These are phyloP conservation scores for Amphipoea lucens DNA, from an alignment of 2,888 invertebrate species.

Conservation along the genomic window DNA sequence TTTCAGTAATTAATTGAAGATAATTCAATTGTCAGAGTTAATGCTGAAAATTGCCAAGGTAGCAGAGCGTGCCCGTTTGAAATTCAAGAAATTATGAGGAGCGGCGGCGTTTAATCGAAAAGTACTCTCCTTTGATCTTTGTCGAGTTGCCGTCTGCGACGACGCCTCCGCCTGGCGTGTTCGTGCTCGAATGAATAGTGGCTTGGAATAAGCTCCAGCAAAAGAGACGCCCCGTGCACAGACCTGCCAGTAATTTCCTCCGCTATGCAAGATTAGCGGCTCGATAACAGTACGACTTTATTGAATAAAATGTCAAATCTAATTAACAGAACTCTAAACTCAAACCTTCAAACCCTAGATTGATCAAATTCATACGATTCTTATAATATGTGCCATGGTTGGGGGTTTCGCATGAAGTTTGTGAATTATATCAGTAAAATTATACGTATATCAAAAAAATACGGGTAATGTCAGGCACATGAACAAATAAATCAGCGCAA, in stretches of 20 bases:
- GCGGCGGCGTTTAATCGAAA: conserved; percentile 76
- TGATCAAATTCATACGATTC: conserved; percentile 19
- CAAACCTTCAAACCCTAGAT: conserved; percentile 1
- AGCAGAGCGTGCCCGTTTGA: conserved; percentile 68
- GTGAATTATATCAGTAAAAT: conserved; percentile 47
- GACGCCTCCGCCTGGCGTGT: conserved; percentile 70
- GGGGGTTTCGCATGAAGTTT: conserved; percentile 39
- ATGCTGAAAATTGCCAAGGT: conserved; percentile 64
- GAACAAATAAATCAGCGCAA: conserved; percentile 80
- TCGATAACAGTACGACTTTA: conserved; percentile 24
- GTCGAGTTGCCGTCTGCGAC: conserved; percentile 70
- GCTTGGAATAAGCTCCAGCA: conserved; percentile 71
- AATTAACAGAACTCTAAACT: conserved; percentile 12
- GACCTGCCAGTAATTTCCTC: conserved; percentile 68
- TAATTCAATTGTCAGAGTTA: conserved; percentile 58
- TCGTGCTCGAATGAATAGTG: conserved; percentile 73
- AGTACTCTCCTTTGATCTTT: conserved; percentile 77
- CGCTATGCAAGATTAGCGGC: conserved; percentile 62
- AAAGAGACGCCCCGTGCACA: conserved; percentile 65
- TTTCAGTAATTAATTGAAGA: conserved; percentile 48
- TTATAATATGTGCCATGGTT: conserved; percentile 21
- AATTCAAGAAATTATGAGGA: conserved; percentile 75
- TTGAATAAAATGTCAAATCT: conserved; percentile 16
- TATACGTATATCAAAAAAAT: conserved; percentile 56
- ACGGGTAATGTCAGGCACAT: conserved; percentile 72